A percentile compares a stretch with the other conserved stretches of the same genome.
phyloP scores from a whole-genome alignment of 2,113 vertebrate species.

The Paramisgurnus dabryanus region DNA sequence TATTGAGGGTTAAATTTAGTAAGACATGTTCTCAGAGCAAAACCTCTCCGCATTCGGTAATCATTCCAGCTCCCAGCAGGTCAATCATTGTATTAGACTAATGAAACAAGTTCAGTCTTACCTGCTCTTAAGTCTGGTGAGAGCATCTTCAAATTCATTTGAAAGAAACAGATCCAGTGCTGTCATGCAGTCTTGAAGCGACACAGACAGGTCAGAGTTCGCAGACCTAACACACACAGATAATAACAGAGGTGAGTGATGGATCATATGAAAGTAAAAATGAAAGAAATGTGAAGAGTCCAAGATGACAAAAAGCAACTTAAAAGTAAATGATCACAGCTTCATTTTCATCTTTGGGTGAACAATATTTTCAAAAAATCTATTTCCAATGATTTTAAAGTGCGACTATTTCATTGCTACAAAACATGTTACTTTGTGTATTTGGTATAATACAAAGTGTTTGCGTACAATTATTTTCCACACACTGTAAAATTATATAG shows the following conservation, averaged over 20 bases:
- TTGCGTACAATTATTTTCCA: too few relatives aligned
- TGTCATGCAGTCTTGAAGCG: slow-evolving; percentile 89
- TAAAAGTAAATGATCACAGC: too few relatives aligned
- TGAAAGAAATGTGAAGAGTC: background rate
- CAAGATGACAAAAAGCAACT: background rate
- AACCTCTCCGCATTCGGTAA: background rate
- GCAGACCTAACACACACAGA: slow-evolving; percentile 71
- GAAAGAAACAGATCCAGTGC: slow-evolving; percentile 92
- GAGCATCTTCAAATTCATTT: slow-evolving; percentile 91
- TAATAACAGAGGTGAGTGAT: background rate
- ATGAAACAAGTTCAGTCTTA: slow-evolving; percentile 65
- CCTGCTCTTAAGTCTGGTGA: slow-evolving; percentile 84
- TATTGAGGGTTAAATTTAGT: background rate
- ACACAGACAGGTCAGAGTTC: slow-evolving; percentile 79
- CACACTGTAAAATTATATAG: too few relatives aligned
- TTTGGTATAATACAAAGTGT: too few relatives aligned
- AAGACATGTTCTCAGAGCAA: background rate
- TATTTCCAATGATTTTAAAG: too few relatives aligned
- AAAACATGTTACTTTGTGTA: too few relatives aligned
- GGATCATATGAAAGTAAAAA: background rate
- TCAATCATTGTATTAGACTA: background rate
- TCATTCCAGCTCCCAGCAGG: background rate
- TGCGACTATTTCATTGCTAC: too few relatives aligned
- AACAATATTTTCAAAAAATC: too few relatives aligned
- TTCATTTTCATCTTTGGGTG: too few relatives aligned